Conservation (phyloP, 2,113 vertebrate genomes). For the Isurus oxyrinchus region DNA sequence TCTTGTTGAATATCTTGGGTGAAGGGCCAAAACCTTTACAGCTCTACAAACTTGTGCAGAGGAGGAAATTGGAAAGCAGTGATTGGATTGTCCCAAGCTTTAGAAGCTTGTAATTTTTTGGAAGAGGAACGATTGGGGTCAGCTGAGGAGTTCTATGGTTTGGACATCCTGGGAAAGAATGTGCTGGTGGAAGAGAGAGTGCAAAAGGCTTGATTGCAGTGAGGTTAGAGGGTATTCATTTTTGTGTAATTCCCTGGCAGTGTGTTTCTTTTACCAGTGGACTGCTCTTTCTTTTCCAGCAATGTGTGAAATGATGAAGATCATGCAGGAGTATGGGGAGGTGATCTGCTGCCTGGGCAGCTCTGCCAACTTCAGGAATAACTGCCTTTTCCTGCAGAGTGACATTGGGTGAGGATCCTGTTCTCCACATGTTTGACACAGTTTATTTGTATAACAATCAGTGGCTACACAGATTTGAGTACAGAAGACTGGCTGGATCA, state of each 20-base stretch:
- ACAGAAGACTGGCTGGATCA: neutral
- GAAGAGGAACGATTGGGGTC: neutral
- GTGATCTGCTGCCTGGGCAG: constrained; percentile 95
- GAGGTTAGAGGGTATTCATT: neutral
- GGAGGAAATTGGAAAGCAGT: neutral
- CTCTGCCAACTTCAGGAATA: constrained; percentile 87
- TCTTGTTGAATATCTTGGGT: neutral
- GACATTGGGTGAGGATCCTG: constrained; percentile 72
- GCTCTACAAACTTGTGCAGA: neutral
- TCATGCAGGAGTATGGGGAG: constrained; percentile 97
- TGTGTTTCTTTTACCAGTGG: no score
- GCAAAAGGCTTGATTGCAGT: neutral
- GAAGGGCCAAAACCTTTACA: neutral
- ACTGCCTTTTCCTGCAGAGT: constrained; percentile 89
- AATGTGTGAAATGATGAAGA: constrained; percentile 99
- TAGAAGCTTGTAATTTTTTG: neutral
- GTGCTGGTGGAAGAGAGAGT: neutral
- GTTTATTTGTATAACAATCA: neutral
- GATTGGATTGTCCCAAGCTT: neutral
- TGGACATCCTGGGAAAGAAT: neutral
- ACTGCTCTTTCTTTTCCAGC: constrained; percentile 54
- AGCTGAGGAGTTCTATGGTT: neutral
- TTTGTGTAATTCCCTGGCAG: no score
- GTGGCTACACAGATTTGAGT: neutral
- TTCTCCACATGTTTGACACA: neutral